phyloP scores from a whole-genome alignment of 1,140 invertebrate genomes.

The Drosophila nebulosa region DNA sequence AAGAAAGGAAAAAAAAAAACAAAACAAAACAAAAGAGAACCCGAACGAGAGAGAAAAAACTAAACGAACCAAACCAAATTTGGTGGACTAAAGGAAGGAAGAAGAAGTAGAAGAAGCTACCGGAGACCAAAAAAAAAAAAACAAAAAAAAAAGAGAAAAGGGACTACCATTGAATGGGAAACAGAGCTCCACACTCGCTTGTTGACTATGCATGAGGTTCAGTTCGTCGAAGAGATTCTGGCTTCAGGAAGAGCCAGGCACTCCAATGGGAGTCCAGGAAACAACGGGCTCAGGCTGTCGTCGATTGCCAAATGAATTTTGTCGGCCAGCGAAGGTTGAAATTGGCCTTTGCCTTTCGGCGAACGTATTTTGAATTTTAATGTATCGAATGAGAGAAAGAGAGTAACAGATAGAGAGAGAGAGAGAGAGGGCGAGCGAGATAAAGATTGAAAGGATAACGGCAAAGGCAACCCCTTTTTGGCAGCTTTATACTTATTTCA shows the following conservation, averaged over 20 bases:
- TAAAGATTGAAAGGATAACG: conserved; percentile 4
- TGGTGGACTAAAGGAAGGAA: conserved; percentile 32
- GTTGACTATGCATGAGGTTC: conserved; percentile 66
- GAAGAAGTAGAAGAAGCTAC: conserved; percentile 7
- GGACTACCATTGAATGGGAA: background rate
- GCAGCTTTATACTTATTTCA: conserved; percentile 2
- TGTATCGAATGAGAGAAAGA: conserved; percentile 13
- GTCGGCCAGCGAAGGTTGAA: conserved; percentile 72
- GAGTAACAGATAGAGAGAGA: background rate
- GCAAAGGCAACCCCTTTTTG: conserved; percentile 32
- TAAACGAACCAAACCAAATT: conserved; percentile 58
- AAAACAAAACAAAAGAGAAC: background rate
- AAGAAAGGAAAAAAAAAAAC: background rate
- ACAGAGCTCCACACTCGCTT: conserved; percentile 14
- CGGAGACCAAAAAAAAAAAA: background rate
- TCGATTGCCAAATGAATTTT: conserved; percentile 73
- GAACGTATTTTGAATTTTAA: conserved; percentile 77
- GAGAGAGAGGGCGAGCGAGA: background rate
- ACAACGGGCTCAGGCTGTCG: conserved; percentile 20
- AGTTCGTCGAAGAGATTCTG: conserved; percentile 19
- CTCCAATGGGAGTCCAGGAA: background rate
- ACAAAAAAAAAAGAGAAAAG: background rate
- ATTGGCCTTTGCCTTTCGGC: conserved; percentile 74
- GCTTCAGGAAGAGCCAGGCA: conserved; percentile 12
- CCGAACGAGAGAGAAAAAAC: conserved; percentile 22